Evolutionary conservation across 1,140 invertebrate species (phyloP).

Genomic region (Gonatopus flavifemur): DNA sequence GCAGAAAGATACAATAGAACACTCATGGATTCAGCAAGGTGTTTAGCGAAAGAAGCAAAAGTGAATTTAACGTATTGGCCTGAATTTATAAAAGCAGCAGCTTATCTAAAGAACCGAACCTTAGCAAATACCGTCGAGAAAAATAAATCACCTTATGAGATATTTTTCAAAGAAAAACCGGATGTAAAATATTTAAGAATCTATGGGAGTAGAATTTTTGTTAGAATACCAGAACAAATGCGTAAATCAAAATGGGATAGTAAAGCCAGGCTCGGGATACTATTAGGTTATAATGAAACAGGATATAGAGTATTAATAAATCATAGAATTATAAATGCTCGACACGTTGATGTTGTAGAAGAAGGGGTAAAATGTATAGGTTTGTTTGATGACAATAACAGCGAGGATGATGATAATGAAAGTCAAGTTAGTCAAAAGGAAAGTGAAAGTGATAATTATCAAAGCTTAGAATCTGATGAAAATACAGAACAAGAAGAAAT

Average conservation of each 20-base stretch:
- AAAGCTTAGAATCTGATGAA: too few relatives aligned
- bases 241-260: neutral
- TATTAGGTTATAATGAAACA: neutral
- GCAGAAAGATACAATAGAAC: neutral
- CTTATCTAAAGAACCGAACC: neutral
- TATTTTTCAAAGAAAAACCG: neutral
- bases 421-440: neutral
- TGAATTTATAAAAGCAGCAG: neutral
- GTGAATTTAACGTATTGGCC: neutral
- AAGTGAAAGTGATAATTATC: neutral
- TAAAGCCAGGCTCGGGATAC: neutral
- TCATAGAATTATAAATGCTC: constrained; percentile 12
- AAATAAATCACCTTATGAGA: neutral
- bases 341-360: constrained; percentile 22
- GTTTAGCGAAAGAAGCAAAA: neutral
- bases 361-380: constrained; percentile 26
- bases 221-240: neutral
- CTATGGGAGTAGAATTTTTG: neutral
- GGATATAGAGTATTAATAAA: neutral
- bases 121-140: neutral
- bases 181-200: neutral
- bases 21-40: neutral
- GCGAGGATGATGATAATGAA: neutral
- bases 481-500: constrained; percentile 16
- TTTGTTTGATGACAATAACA: constrained; percentile 30